Evolutionary conservation across 1,140 invertebrate genomes (phyloP).

Genomic region (Calliopsis andreniformis): DNA sequence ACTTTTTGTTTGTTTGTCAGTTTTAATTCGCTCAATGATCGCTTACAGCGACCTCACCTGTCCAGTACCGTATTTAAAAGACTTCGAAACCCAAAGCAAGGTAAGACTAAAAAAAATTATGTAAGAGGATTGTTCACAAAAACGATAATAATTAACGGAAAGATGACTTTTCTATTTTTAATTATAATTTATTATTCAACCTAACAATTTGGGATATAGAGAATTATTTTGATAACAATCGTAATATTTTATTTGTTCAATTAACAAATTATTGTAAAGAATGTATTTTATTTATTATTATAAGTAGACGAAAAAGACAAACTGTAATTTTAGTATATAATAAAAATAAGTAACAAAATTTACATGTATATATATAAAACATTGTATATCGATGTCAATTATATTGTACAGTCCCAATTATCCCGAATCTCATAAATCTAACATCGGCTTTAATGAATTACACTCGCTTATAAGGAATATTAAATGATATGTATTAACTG

Average conservation of each 20-base stretch:
- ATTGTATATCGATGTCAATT: not conserved
- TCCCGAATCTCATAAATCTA: not conserved
- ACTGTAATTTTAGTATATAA: not conserved
- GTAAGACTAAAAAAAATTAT: not conserved
- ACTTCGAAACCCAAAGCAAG: not conserved
- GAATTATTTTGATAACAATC: not conserved
- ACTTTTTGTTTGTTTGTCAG: constrained; percentile 63
- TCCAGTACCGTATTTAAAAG: not conserved
- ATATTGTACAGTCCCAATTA: not conserved
- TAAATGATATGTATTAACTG: not conserved
- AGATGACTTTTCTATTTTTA: not conserved
- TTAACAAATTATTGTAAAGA: constrained; percentile 24
- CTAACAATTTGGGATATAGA: constrained; percentile 16
- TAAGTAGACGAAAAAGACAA: not conserved
- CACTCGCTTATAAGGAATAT: not conserved
- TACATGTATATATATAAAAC: not conserved
- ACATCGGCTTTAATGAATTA: not conserved
- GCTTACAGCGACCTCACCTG: constrained; percentile 21
- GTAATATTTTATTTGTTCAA: constrained; percentile 21
- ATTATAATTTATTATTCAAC: constrained; percentile 45
- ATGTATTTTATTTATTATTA: constrained; percentile 31
- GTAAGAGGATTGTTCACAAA: not conserved
- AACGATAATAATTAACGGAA: not conserved
- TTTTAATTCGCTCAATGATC: constrained; percentile 38
- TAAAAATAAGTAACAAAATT: constrained; percentile 21